These are phyloP conservation scores for Zygaena filipendulae DNA, from an alignment of 2,888 invertebrate genomes.

Conservation along the genomic window DNA sequence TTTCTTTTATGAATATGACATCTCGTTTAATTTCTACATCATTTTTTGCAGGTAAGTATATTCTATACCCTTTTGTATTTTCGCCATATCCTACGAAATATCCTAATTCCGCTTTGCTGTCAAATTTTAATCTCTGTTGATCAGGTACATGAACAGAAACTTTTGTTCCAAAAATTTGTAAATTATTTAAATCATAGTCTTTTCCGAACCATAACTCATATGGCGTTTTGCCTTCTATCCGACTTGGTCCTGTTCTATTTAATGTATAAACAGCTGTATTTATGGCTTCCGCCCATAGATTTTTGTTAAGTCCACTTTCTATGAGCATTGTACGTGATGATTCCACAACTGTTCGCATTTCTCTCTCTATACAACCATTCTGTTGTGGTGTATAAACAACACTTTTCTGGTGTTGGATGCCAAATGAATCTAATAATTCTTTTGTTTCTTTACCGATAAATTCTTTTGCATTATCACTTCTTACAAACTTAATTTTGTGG, in stretches of 20 bases:
- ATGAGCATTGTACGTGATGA: neutral
- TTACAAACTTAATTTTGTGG: neutral
- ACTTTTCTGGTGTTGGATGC: neutral
- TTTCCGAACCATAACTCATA: neutral
- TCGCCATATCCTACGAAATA: too few species aligned
- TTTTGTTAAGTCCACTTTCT: neutral
- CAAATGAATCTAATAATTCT: neutral
- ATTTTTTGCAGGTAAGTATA: too few species aligned
- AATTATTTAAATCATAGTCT: neutral
- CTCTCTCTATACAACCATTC: neutral
- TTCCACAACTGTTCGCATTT: neutral
- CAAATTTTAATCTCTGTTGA: too few species aligned
- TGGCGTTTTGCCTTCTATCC: neutral
- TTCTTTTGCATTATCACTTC: slow-evolving; percentile 2
- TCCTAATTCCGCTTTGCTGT: too few species aligned
- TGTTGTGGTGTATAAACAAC: slow-evolving; percentile 1
- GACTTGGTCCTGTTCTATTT: slow-evolving; percentile 1
- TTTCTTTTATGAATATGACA: too few species aligned
- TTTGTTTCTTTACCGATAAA: neutral
- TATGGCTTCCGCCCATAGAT: too few species aligned
- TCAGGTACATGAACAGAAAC: too few species aligned
- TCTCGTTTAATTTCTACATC: too few species aligned
- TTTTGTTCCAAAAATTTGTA: too few species aligned
- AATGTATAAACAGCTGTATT: slow-evolving; percentile 1
- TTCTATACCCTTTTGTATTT: too few species aligned